Conservation (phyloP, 2,888 invertebrate genomes). For the Dermolepida albohirtum region DNA sequence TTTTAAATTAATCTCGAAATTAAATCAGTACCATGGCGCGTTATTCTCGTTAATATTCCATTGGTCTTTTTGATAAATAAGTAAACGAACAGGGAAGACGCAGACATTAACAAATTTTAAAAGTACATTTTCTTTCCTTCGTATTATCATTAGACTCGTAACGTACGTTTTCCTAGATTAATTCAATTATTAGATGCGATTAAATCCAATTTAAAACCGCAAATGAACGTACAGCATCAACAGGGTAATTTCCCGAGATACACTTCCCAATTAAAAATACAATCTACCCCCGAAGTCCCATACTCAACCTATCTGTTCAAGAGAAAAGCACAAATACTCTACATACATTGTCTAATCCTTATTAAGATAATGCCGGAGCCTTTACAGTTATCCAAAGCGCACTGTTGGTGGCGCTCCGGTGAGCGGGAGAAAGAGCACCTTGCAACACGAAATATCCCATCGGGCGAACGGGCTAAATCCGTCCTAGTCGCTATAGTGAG, state of each 20-base stretch:
- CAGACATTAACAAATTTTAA: too few species aligned
- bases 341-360: slow-evolving; percentile 16
- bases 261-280: slow-evolving; percentile 9
- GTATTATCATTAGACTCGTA: background rate
- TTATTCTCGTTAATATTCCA: too few species aligned
- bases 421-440: background rate
- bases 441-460: background rate
- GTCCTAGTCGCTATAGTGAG: too few species aligned
- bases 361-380: slow-evolving; percentile 14
- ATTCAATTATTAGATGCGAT: slow-evolving; percentile 2
- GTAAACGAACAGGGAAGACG: too few species aligned
- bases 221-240: background rate
- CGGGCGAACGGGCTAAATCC: background rate
- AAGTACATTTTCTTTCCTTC: background rate
- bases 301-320: background rate
- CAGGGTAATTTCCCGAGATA: background rate
- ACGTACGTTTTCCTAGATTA: too few species aligned
- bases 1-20: too few species aligned
- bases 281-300: slow-evolving; percentile 4
- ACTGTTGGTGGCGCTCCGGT: background rate
- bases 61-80: too few species aligned
- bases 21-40: too few species aligned
- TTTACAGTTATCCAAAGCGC: slow-evolving; percentile 9
- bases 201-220: slow-evolving; percentile 10
- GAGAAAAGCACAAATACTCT: background rate